Conservation (phyloP, 2,797 vertebrate species). For the Pseudochirops corinnae region DNA sequence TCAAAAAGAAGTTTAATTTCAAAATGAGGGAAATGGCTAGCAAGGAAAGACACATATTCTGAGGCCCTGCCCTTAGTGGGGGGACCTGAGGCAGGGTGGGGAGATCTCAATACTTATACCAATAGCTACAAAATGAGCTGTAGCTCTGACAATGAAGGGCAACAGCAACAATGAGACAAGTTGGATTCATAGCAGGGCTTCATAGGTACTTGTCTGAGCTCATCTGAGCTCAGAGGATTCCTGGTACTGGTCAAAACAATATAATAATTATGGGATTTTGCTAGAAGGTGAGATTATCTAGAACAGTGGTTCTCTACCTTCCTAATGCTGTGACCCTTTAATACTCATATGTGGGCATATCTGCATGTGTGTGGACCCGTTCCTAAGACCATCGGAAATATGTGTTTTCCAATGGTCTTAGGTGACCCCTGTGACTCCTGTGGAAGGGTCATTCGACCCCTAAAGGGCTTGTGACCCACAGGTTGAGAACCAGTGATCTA, state of each 20-base stretch:
- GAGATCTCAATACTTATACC: not conserved
- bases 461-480: too few relatives aligned
- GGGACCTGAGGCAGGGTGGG: not conserved
- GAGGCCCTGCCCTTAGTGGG: not conserved
- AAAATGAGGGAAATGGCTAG: not conserved
- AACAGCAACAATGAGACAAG: not conserved
- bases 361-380: too few relatives aligned
- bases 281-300: not conserved
- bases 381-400: too few relatives aligned
- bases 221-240: not conserved
- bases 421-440: too few relatives aligned
- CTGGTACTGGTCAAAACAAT: too few relatives aligned
- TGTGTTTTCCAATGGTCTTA: too few relatives aligned
- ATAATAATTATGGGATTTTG: too few relatives aligned
- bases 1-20: not conserved
- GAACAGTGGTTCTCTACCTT: not conserved
- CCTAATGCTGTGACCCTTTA: too few relatives aligned
- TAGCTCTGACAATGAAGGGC: not conserved
- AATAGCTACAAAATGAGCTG: not conserved
- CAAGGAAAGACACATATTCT: not conserved
- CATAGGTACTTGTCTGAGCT: not conserved
- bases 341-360: too few relatives aligned
- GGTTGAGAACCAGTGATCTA: not conserved
- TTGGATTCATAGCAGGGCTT: not conserved
- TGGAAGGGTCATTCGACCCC: too few relatives aligned